These are phyloP conservation scores for Turdus rufiventris DNA, from an alignment of 2,113 vertebrate genomes.

Conservation along the genomic window DNA sequence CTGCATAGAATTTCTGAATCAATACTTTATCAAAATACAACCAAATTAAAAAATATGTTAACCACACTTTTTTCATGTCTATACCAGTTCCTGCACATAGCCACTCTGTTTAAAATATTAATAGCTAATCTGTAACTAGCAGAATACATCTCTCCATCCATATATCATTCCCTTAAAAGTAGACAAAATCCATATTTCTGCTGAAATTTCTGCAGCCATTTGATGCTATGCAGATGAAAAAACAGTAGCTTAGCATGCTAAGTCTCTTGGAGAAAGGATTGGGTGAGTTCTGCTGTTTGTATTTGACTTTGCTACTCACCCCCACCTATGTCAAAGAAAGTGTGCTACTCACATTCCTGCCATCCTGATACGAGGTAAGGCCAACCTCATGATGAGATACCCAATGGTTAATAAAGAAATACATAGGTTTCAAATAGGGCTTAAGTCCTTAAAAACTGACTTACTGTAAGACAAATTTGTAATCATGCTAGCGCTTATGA, in stretches of 20 bases:
- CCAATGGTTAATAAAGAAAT: neutral
- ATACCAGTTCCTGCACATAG: neutral
- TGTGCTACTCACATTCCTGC: accelerated
- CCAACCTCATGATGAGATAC: neutral
- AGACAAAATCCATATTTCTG: neutral
- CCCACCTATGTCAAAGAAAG: neutral
- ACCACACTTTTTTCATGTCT: neutral
- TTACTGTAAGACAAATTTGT: neutral
- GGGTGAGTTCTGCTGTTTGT: neutral
- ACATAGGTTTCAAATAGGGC: neutral
- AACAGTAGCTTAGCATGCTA: neutral
- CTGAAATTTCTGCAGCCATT: neutral
- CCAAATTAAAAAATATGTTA: neutral
- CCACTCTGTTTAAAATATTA: neutral
- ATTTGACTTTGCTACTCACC: neutral
- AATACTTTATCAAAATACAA: neutral
- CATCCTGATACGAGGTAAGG: neutral
- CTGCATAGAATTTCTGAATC: neutral
- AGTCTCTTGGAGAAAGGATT: neutral
- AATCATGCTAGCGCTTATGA: neutral
- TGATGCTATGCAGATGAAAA: neutral
- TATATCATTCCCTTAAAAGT: neutral
- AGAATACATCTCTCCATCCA: neutral
- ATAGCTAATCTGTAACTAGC: neutral
- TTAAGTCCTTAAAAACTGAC: neutral